Evolutionary conservation across 2,888 invertebrate genomes (phyloP).

Genomic region (Agrochola macilenta): DNA sequence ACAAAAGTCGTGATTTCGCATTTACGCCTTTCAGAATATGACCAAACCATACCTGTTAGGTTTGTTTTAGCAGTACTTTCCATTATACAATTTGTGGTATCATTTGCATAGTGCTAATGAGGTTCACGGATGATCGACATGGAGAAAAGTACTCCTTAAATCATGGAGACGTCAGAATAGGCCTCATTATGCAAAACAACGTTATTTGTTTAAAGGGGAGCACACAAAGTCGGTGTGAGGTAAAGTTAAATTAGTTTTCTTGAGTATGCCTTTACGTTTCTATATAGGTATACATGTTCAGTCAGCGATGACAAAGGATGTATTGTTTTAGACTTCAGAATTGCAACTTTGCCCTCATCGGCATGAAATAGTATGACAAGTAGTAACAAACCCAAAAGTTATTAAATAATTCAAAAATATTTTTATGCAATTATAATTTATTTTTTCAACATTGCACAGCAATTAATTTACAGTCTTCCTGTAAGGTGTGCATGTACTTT

Average conservation of each 20-base stretch:
- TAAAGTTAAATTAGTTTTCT: constrained; percentile 49
- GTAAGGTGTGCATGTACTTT: background rate
- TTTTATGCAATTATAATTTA: background rate
- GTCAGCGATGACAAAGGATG: background rate
- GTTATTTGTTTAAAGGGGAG: constrained; percentile 31
- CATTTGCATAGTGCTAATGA: constrained; percentile 41
- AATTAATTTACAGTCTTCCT: constrained; percentile 1
- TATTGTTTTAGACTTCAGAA: background rate
- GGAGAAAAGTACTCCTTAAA: constrained; percentile 27
- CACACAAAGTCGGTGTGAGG: constrained; percentile 6
- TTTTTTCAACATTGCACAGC: background rate
- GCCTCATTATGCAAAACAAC: constrained; percentile 38
- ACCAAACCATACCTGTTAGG: background rate
- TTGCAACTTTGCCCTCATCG: background rate
- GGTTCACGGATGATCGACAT: constrained; percentile 31
- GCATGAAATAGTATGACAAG: background rate
- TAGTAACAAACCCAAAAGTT: background rate
- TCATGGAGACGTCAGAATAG: constrained; percentile 29
- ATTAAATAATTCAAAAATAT: constrained; percentile 7
- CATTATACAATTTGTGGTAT: constrained; percentile 9
- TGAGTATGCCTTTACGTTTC: constrained; percentile 10
- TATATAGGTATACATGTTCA: background rate
- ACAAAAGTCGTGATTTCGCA: constrained; percentile 40
- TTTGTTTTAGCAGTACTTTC: constrained; percentile 27
- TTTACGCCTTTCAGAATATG: constrained; percentile 22